phyloP scores from a whole-genome alignment of 1,140 invertebrate genomes.

The Drosophila ficusphila region DNA sequence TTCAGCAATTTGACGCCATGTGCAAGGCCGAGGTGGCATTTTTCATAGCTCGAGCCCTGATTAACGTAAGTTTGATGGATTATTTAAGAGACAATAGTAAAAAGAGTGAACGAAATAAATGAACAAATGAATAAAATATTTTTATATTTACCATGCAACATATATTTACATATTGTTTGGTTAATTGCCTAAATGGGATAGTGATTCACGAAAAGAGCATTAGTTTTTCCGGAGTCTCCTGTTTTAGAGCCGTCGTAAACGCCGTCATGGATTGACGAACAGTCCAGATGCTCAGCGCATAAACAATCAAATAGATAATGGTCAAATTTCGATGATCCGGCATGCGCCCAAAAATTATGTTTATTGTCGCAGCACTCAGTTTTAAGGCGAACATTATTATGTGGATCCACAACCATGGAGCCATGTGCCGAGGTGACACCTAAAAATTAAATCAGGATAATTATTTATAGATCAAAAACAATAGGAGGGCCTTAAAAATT shows the following conservation, averaged over 20 bases:
- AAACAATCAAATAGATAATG: not conserved
- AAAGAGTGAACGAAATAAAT: not conserved
- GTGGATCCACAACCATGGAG: not conserved
- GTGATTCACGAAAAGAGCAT: not conserved
- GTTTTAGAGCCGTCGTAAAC: not conserved
- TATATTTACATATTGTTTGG: not conserved
- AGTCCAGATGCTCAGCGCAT: not conserved
- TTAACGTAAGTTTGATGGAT: slow-evolving; percentile 87
- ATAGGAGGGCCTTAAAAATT: too few relatives aligned
- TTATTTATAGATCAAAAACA: too few relatives aligned
- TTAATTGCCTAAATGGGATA: not conserved
- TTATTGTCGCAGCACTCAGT: not conserved
- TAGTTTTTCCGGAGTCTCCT: not conserved
- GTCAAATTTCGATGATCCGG: not conserved
- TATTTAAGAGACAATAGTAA: slow-evolving; percentile 3
- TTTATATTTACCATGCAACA: not conserved
- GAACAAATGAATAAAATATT: not conserved
- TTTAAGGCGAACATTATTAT: not conserved
- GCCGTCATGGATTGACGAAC: not conserved
- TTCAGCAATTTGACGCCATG: slow-evolving; percentile 90
- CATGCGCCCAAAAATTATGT: not conserved
- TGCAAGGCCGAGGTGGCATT: slow-evolving; percentile 90
- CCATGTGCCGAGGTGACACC: slow-evolving; percentile 12
- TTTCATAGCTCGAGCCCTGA: slow-evolving; percentile 87
- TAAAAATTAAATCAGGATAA: not conserved